A percentile compares a stretch with the other conserved stretches of the same genome.
phyloP scores from a whole-genome alignment of 2,888 invertebrate genomes.

The Malacosoma neustria region DNA sequence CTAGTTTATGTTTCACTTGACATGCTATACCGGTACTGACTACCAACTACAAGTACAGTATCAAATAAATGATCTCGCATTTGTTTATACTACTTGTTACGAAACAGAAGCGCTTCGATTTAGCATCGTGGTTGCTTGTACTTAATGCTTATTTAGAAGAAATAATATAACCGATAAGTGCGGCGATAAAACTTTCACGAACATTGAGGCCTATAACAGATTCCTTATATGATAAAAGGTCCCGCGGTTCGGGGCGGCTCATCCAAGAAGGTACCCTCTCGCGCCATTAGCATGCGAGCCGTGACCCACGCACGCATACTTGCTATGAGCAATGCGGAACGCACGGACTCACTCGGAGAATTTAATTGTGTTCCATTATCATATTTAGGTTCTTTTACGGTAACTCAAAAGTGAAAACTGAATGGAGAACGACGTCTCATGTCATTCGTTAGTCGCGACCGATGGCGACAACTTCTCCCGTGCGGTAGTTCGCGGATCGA shows the following conservation, averaged over 20 bases:
- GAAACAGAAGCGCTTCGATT: too few species aligned
- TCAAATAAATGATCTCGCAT: too few species aligned
- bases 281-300: slow-evolving; percentile 54
- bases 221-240: slow-evolving; percentile 50
- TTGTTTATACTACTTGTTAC: too few species aligned
- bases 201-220: slow-evolving; percentile 51
- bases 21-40: slow-evolving; percentile 7
- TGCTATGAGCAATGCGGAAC: slow-evolving; percentile 71
- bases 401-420: slow-evolving; percentile 74
- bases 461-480: slow-evolving; percentile 63
- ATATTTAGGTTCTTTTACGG: slow-evolving; percentile 73
- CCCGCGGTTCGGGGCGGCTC: slow-evolving; percentile 45
- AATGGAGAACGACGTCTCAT: slow-evolving; percentile 47
- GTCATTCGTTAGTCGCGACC: slow-evolving; percentile 67
- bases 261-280: slow-evolving; percentile 41
- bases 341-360: slow-evolving; percentile 63
- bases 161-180: slow-evolving; percentile 25
- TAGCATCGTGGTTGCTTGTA: not conserved
- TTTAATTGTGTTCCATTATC: slow-evolving; percentile 75
- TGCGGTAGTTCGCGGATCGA: slow-evolving; percentile 36
- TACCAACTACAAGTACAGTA: not conserved
- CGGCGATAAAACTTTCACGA: slow-evolving; percentile 54
- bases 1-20: slow-evolving; percentile 6
- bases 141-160: not conserved
- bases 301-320: slow-evolving; percentile 50